Base-by-base conservation (phyloP, 2,888 invertebrate genomes). In the Colletes collaris region DNA sequence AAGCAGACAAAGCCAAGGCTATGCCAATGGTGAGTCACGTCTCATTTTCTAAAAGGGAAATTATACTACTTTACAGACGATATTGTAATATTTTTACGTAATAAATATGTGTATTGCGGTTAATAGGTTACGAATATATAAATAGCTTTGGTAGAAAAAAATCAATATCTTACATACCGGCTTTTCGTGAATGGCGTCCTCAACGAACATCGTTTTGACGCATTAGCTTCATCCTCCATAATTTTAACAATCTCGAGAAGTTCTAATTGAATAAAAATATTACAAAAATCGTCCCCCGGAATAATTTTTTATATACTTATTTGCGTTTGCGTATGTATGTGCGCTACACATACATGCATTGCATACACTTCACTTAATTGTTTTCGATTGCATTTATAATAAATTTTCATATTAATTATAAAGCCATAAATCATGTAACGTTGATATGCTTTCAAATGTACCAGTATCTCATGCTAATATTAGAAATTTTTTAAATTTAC, bases 1-100 rank as follows among this genome's bases (percentile, higher is more conserved):
- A 69, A 88, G 63, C 52, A 84, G 87, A 62, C 84, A 71, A 66
- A 87, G 37, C 58, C 88, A 82, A 70, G 72, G 66, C 70, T 87
- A 89, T 67, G 11, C 66, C 37, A 86, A 77, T 46, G 72, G 88
- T 89, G 65, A 82, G 83, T 66, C 50, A 37, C 37, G 44, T 35
- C 13, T 49, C 16, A 50, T 62, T 16, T 13, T 66, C 46, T 49
- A 7, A 64, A 0, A n/a, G 46, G 49, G 8, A 63, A 13, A 19
- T 8, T 35, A 4, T 52, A 55, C 13, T 58, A n/a, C 16, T 44
- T 49, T 37, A 44, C n/a, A 2, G 8, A 52, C 64, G 6, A n/a
- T 16, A 44, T 52, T n/a, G 8, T 35, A 56, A 19, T 44, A 46
- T 44, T 63, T 27, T 44, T 10, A 44, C n/a, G 8, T 19, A 37